Base-by-base conservation (phyloP, 2,113 vertebrate species). In the Calyptomena viridis region DNA sequence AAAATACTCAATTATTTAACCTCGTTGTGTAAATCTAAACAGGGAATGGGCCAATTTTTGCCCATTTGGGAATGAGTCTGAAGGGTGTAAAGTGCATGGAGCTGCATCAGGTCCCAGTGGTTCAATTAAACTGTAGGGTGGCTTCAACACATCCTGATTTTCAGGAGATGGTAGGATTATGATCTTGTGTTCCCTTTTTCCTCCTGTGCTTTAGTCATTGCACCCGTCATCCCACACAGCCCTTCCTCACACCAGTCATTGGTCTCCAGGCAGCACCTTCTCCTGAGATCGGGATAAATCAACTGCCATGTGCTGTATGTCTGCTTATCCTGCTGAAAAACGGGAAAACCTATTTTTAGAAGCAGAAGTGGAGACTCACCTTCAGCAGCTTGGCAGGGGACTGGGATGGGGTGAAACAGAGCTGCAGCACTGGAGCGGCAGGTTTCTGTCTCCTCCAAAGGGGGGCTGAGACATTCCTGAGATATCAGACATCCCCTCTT, bases 341-440 rank as follows among this genome's bases (percentile, higher is more conserved):
- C 3, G 23, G 21, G 5, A n/a, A 47, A 52, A 35, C 10, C 25
- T 66, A 5, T 35, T 72, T 62, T 67, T 14, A 39, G 49, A 59
- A 59, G 66, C 31, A 33, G 42, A 67, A 11, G 24, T 8, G 27
- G 59, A 28, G 4, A 2, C 42, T 12, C 30, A 63, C 24, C 8
- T 68, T 22, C 52, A 24, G 68, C 24, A 39, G 27, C 27, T 39
- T 3, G 5, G 5, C 40, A 14, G 31, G 35, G n/a, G 21, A 22
- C 12, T 2, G 5, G 46, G 25, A n/a, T 2, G 3, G 52, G 31
- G 13, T 0, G 2, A 50, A 67, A 25, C 0, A 0, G n/a, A 67
- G 27, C 68, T 60, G 62, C 62, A 15, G 35, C 40, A 5, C 40
- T 23, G 42, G 22, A 18, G 31, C 27, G 44, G 40, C 63, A 67